Evolutionary conservation across 2,888 invertebrate genomes (phyloP), one percentile per base, ranked within the genome.

Genomic region (Netelia melanura): DNA sequence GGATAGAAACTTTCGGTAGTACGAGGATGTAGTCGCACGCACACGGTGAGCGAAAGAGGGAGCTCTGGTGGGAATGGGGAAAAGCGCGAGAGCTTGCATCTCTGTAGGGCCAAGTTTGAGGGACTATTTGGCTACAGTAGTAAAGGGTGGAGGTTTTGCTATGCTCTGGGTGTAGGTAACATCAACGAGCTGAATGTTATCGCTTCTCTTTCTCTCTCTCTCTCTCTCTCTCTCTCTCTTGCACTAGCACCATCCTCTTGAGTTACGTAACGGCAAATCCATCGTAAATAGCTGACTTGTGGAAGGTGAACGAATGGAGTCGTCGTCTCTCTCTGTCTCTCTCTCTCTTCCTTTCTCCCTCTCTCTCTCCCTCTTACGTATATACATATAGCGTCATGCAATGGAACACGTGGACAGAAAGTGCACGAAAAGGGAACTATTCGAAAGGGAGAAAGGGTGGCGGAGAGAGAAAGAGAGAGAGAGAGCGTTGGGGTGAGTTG

Each of bases 261-360:
- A 89, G 79, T 79, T 87, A 86, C 86, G 77, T 86, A 86, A 88
- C 77, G 74, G 84, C 77, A 84, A 87, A 89, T 88, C 88, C 83
- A 79, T 87, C 85, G 88, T 90, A 89, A 89, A 89, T 88, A 86
- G 84, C 67, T 72, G 79, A 83, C 81, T 86, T 68, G 38, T 38
- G 68, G 67, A 61, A 71, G 56, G 10, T 11, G 62, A 70, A 64
- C 56, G 25, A 64, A 81, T 76, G 70, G 74, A 78, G 54, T 44
- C 44, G 56, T 23, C 38, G 21, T 21, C 21, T 21, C 21, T 21
- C 21, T 21, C 21, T 21, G 21, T 21, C 21, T 21, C 21, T 21
- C 71, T 21, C 71, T 44, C 21, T 68, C 17, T 21, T 5, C 2
- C 9, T 3, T 2, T 48, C 11, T 48, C 2, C 48, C 38, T 48